Percentiles rank a stretch among this genome's conserved stretches.
phyloP scores from a whole-genome alignment of 2,113 vertebrate species.

The Origma solitaria region DNA sequence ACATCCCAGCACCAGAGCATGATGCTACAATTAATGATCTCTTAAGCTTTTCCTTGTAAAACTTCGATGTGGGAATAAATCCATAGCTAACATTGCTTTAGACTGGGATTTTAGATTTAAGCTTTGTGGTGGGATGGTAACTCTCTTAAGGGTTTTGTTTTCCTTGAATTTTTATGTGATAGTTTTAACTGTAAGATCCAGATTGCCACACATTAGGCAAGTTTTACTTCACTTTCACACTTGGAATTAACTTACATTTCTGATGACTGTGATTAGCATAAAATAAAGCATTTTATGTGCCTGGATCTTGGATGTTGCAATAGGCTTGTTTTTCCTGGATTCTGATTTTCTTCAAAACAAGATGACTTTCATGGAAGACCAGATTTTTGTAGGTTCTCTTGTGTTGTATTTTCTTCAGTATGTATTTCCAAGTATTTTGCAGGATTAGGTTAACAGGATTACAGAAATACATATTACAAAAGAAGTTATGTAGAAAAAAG shows the following conservation, averaged over 20 bases:
- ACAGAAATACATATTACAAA: not conserved
- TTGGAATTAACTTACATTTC: not conserved
- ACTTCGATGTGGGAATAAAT: not conserved
- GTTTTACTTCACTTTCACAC: not conserved
- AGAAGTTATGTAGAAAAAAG: not conserved
- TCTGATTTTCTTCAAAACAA: not conserved
- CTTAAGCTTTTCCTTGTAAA: not conserved
- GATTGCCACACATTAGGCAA: not conserved
- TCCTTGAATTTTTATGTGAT: not conserved
- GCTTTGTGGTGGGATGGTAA: not conserved
- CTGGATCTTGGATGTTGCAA: not conserved
- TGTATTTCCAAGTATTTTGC: not conserved
- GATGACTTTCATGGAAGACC: not conserved
- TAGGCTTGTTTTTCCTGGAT: not conserved
- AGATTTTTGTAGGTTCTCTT: not conserved
- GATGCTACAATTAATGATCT: not conserved
- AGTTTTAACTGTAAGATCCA: not conserved
- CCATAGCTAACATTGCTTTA: not conserved
- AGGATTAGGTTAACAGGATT: not conserved
- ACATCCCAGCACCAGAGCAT: not conserved
- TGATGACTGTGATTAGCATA: not conserved
- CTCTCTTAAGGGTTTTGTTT: not conserved
- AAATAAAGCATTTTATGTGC: not conserved
- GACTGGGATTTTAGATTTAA: not conserved
- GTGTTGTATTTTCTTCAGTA: not conserved